Evolutionary conservation across 2,888 invertebrate genomes (phyloP), one percentile per base, ranked within the genome.

Genomic region (Cotesia congregata): DNA sequence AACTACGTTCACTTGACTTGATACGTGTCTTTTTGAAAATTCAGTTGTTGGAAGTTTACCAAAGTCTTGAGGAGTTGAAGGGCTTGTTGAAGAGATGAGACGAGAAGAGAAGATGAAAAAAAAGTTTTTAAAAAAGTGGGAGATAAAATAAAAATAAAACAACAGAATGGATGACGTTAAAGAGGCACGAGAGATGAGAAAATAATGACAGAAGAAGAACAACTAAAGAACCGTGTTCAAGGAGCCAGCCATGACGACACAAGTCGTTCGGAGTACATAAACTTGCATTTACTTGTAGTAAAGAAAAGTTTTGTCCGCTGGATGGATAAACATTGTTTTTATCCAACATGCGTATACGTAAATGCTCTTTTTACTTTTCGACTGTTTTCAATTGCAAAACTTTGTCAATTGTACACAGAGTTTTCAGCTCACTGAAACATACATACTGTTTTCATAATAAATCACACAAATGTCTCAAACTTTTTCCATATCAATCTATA

Each of bases 161-260:
- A 64, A 38, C 41, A 39, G n/a, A 73, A 65, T 39, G 73, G 73
- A 73, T 73, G 73, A 73, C 73, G 60, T 73, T 73, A 67, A 73
- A 73, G 73, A 73, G 73, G 67, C 73, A 67, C 73, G 15, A 73
- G 73, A 73, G 73, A 73, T 73, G 73, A 73, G 73, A 73, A 73
- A 73, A 73, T 73, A 73, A 73, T 73, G 73, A 73, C 67, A 60
- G 41, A 78, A 60, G 41, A 78, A 60, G 59, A 69, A 73, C 64
- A 65, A 70, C 20, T 67, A 17, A 60, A 72, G 67, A 69, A 69
- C 72, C 50, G 41, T 64, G 61, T 75, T 50, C 64, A 68, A 72
- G 62, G 69, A 60, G 41, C 20, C 40, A 64, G 17, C 15, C 72
- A 41, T 72, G 72, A 40, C 60, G 59, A 73, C 72, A 73, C 67